Percentiles rank a stretch among this genome's conserved stretches.
phyloP scores from a whole-genome alignment of 2,888 invertebrate genomes.

The Lasioglossum malachurum region DNA sequence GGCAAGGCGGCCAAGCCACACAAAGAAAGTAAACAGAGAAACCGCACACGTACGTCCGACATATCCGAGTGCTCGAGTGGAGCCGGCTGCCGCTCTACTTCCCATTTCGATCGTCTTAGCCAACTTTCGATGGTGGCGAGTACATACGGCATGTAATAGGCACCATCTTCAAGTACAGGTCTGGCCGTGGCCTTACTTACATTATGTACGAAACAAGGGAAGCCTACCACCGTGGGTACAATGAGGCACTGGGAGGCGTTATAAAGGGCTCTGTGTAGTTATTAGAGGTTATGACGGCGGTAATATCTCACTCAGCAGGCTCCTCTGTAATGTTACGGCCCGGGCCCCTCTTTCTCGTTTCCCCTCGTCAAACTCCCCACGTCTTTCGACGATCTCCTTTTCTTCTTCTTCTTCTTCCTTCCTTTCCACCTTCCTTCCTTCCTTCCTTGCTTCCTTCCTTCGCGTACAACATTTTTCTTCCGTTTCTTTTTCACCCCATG shows the following conservation, averaged over 20 bases:
- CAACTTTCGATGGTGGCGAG: conserved; percentile 46
- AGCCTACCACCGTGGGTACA: conserved; percentile 67
- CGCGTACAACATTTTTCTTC: conserved; percentile 2
- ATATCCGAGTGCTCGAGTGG: neutral
- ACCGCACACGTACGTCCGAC: neutral
- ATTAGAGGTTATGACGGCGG: conserved; percentile 83
- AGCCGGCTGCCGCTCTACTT: conserved; percentile 21
- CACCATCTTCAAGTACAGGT: conserved; percentile 66
- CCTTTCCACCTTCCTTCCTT: neutral
- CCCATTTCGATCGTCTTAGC: conserved; percentile 23
- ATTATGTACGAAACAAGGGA: conserved; percentile 74
- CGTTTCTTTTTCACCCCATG: conserved; percentile 24
- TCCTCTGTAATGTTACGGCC: conserved; percentile 82
- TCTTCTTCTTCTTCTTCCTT: neutral
- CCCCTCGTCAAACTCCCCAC: conserved; percentile 47
- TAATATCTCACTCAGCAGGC: conserved; percentile 84
- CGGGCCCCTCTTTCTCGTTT: conserved; percentile 62
- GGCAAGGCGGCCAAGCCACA: neutral
- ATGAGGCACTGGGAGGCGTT: conserved; percentile 81
- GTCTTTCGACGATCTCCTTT: conserved; percentile 30
- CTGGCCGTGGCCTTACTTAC: conserved; percentile 66
- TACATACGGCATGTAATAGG: conserved; percentile 51
- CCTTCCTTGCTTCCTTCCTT: conserved; percentile 8
- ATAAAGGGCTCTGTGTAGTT: conserved; percentile 83
- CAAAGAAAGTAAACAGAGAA: conserved; percentile 26